Conservation (phyloP, 2,888 invertebrate species). For the Melanostoma mellinum region DNA sequence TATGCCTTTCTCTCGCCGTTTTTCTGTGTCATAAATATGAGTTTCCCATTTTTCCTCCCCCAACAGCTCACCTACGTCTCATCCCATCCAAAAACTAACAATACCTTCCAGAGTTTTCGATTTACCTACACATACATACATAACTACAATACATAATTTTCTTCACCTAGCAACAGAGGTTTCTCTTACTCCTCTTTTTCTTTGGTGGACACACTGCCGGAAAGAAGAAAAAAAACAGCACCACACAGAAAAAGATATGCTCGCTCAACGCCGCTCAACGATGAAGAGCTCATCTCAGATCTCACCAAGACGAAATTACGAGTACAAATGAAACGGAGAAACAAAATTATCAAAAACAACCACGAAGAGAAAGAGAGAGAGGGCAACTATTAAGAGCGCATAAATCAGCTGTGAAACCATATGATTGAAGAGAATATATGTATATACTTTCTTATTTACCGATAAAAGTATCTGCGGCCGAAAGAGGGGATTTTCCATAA, state of each 20-base stretch:
- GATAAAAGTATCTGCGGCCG: not conserved
- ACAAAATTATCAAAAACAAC: constrained; percentile 33
- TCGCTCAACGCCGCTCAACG: not conserved
- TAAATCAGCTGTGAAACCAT: constrained; percentile 66
- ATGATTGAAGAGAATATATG: constrained; percentile 51
- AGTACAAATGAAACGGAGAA: constrained; percentile 51
- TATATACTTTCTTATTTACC: constrained; percentile 46
- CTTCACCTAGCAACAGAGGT: constrained; percentile 72
- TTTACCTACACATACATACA: constrained; percentile 17
- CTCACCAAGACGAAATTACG: constrained; percentile 51
- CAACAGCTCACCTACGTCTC: not conserved
- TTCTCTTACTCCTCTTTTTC: constrained; percentile 60
- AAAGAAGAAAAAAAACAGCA: not conserved
- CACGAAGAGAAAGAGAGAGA: not conserved
- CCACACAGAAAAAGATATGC: constrained; percentile 33
- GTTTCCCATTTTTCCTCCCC: constrained; percentile 37
- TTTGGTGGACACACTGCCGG: constrained; percentile 15
- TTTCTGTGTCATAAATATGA: constrained; percentile 56
- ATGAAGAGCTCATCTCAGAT: constrained; percentile 45
- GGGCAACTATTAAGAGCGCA: constrained; percentile 28
- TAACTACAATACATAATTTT: constrained; percentile 59
- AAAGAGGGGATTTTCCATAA: constrained; percentile 6
- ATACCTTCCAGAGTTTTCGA: constrained; percentile 62
- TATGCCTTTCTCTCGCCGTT: constrained; percentile 31
- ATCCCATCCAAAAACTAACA: constrained; percentile 12